Percentiles rank a stretch among this genome's conserved stretches.
Evolutionary conservation across 92 coral and sea anemone genomes (phyloP).

Genomic region (Epizoanthus illoricatus): DNA sequence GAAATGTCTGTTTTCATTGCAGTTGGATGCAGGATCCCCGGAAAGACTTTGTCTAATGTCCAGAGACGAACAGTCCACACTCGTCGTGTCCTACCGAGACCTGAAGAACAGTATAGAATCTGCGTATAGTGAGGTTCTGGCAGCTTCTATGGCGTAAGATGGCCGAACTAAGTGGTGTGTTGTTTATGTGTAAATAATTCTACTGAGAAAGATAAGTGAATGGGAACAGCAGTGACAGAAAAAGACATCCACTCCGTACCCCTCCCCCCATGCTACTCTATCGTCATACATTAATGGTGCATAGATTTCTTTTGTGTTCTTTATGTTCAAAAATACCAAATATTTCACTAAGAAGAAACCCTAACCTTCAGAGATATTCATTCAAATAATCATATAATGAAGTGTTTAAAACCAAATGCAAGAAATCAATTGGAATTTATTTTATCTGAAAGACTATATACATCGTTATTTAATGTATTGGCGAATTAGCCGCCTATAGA

Average conservation of each 20-base stretch:
- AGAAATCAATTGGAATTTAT: not conserved
- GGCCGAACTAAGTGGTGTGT: not conserved
- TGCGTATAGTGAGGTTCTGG: constrained; percentile 85
- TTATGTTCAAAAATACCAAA: no score
- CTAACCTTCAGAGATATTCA: no score
- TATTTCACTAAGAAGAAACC: no score
- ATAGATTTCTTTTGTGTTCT: no score
- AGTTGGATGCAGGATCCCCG: constrained; percentile 96
- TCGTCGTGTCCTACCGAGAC: constrained; percentile 95
- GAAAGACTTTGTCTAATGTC: constrained; percentile 92
- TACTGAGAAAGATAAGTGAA: not conserved
- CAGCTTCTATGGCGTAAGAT: constrained; percentile 64
- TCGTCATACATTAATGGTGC: not conserved
- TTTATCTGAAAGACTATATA: not conserved
- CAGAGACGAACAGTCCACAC: constrained; percentile 92
- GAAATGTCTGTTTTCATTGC: constrained; percentile 14
- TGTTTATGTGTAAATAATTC: constrained; percentile 28
- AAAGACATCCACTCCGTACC: constrained; percentile 1
- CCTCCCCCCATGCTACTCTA: not conserved
- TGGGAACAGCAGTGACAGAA: not conserved
- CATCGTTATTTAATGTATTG: not conserved
- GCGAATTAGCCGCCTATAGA: not conserved
- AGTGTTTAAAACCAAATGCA: not conserved
- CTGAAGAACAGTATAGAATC: constrained; percentile 86
- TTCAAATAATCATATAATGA: no score